Conservation (phyloP, 2,888 invertebrate species). For the Phyto melanocephala region DNA sequence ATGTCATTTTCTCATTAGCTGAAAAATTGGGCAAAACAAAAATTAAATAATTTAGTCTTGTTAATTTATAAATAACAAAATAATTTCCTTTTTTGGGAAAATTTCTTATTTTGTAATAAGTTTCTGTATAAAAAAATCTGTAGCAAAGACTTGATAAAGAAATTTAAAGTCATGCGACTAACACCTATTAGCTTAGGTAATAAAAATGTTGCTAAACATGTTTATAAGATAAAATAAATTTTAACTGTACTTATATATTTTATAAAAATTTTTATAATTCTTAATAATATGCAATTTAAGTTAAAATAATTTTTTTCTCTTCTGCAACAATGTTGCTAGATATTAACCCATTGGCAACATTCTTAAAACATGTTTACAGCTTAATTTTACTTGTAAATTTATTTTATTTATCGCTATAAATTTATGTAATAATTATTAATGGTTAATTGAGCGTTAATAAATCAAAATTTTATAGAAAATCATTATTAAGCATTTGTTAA, state of each 20-base stretch:
- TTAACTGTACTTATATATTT: background rate
- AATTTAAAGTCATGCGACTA: background rate
- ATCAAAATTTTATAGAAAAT: no score
- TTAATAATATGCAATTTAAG: no score
- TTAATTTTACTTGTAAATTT: no score
- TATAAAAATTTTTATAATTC: background rate
- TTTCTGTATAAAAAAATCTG: background rate
- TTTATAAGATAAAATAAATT: background rate
- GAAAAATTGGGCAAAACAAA: background rate
- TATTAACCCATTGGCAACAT: no score
- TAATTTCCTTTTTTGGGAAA: background rate
- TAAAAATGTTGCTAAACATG: background rate
- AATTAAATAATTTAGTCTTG: background rate
- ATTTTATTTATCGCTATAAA: no score
- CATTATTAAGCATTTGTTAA: no score
- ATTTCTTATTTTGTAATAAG: background rate
- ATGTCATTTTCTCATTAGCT: constrained; percentile 37
- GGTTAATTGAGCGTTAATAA: no score
- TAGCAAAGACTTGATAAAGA: background rate
- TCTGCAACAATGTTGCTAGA: no score
- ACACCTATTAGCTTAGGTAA: background rate
- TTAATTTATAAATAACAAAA: background rate
- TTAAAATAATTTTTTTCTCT: no score
- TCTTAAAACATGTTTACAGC: no score
- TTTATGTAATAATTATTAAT: no score